Conservation (phyloP, 2,797 vertebrate genomes). For the Sebastes glaucus region DNA sequence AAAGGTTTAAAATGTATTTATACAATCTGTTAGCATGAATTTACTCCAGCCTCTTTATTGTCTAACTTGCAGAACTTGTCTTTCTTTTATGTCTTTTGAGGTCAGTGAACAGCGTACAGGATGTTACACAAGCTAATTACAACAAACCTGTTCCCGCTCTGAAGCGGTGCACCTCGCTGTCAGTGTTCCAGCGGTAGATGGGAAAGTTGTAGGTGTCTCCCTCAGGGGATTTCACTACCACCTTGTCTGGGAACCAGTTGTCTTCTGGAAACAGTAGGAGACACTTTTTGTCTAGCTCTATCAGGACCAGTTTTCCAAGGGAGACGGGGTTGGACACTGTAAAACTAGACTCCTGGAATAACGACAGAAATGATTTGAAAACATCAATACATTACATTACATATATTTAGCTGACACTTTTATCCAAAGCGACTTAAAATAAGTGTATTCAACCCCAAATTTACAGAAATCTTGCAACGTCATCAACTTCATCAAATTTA, state of each 20-base stretch:
- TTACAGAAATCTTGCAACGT: background rate
- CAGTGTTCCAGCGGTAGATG: too few species aligned
- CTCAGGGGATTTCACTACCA: constrained; percentile 53
- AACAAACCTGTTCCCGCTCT: too few species aligned
- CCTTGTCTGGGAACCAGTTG: constrained; percentile 56
- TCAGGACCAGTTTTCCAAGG: constrained; percentile 21
- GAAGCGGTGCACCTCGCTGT: too few species aligned
- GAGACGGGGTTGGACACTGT: constrained; percentile 23
- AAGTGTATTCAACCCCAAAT: background rate
- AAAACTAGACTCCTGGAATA: constrained; percentile 42
- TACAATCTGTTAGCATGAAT: background rate
- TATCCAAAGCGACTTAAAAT: too few species aligned
- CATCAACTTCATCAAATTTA: background rate
- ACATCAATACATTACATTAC: background rate
- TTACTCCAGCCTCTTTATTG: background rate
- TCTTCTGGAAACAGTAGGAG: constrained; percentile 23
- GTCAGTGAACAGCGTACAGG: background rate
- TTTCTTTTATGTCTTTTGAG: too few species aligned
- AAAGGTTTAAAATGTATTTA: background rate
- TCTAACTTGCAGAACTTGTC: too few species aligned
- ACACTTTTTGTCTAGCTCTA: constrained; percentile 56
- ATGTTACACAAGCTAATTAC: too few species aligned
- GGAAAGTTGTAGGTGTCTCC: constrained; percentile 40
- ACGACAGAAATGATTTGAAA: background rate
- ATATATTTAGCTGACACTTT: background rate